Percentiles rank a stretch among this genome's conserved stretches.
phyloP scores from a whole-genome alignment of 2,888 invertebrate genomes.

The Leptarthrus brevirostris region DNA sequence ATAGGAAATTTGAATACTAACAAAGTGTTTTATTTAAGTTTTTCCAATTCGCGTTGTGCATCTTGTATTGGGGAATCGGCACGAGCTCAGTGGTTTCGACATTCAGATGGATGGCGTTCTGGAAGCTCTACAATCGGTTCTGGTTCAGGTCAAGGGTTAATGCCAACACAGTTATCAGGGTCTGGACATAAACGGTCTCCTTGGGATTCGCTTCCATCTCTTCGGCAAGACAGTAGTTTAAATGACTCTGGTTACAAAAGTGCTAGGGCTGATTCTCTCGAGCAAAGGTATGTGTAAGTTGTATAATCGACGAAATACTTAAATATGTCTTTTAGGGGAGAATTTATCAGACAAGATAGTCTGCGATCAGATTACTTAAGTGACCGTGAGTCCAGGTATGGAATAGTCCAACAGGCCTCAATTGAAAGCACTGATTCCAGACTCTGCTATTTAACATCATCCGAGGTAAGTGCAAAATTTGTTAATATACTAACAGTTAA shows the following conservation, averaged over 20 bases:
- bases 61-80: slow-evolving; percentile 92
- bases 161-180: slow-evolving; percentile 66
- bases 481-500: too few relatives aligned
- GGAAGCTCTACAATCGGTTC: slow-evolving; percentile 78
- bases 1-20: slow-evolving; percentile 34
- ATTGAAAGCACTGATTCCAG: slow-evolving; percentile 94
- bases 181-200: slow-evolving; percentile 80
- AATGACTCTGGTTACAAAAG: slow-evolving; percentile 90
- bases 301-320: neutral
- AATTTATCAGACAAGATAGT: slow-evolving; percentile 90
- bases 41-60: slow-evolving; percentile 78
- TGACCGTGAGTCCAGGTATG: slow-evolving; percentile 87
- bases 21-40: too few relatives aligned
- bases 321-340: slow-evolving; percentile 72
- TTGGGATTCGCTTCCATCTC: slow-evolving; percentile 88
- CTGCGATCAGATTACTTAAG: slow-evolving; percentile 90
- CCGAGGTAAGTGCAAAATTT: slow-evolving; percentile 90
- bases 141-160: slow-evolving; percentile 69
- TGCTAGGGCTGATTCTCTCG: slow-evolving; percentile 86
- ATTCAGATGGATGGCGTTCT: slow-evolving; percentile 88
- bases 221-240: slow-evolving; percentile 86
- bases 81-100: slow-evolving; percentile 89
- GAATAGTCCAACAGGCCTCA: slow-evolving; percentile 93
- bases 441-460: slow-evolving; percentile 93
- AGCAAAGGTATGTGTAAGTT: slow-evolving; percentile 80